A percentile compares a stretch with the other conserved stretches of the same genome.
Evolutionary conservation across 2,888 invertebrate species (phyloP).

Genomic region (Melipona beecheii): DNA sequence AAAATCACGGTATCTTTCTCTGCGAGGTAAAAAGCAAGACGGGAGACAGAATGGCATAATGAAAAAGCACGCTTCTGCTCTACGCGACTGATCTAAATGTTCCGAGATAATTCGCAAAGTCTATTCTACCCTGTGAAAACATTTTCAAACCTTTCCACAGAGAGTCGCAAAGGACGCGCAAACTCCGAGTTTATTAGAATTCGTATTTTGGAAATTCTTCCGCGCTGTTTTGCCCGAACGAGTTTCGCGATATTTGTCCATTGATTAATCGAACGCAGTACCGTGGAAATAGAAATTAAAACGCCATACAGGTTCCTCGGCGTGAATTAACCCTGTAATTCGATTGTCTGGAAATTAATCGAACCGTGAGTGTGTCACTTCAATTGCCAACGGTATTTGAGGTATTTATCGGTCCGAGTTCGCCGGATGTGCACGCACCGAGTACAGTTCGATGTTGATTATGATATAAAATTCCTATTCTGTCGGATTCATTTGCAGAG

Average conservation of each 20-base stretch:
- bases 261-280: neutral
- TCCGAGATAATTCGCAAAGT: neutral
- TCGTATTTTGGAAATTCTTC: neutral
- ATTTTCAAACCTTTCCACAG: neutral
- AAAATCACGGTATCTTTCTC: conserved; percentile 51
- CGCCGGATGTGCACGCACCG: conserved; percentile 20
- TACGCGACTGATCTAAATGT: conserved; percentile 3
- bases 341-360: conserved; percentile 48
- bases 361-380: conserved; percentile 47
- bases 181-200: neutral
- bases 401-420: conserved; percentile 30
- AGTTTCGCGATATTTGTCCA: conserved; percentile 1
- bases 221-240: too few relatives aligned
- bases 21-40: conserved; percentile 43
- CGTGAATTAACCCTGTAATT: conserved; percentile 54
- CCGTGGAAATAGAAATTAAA: conserved; percentile 1
- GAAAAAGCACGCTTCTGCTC: conserved; percentile 13
- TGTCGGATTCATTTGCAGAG: neutral
- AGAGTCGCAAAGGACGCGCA: neutral
- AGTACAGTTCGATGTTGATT: conserved; percentile 31
- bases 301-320: neutral
- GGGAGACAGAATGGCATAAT: conserved; percentile 33
- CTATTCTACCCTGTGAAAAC: neutral
- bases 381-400: conserved; percentile 47
- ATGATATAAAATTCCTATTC: conserved; percentile 37